Base-by-base conservation (phyloP, 92 coral and sea anemone species). In the Phenganax stokvisi region DNA sequence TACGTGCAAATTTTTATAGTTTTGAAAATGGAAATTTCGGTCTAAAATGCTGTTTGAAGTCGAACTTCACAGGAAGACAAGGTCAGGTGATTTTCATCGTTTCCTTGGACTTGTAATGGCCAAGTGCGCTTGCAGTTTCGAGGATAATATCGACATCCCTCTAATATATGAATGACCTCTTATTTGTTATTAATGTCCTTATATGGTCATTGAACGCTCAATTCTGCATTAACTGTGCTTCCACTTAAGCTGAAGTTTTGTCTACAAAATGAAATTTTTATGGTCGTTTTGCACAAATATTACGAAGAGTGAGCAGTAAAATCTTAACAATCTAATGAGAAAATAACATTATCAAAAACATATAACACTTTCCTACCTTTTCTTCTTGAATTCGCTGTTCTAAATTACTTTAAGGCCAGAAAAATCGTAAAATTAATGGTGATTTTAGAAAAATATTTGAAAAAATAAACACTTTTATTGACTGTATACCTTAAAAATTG, bases 101-200 rank as follows among this genome's bases (percentile, higher is more conserved):
- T 25, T 30, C 73, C 73, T 10, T 51, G 54, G 12, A 28, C 73
- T 68, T 27, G 54, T 68, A 37, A 30, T 68, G 54, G 73, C 55
- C 82, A 65, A 79, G 83, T 79, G 57, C 53, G 74, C 83, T 79
- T 64, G 53, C 81, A 52, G 9, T 77, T 64, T 79, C 83, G 74
- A 79, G 72, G 53, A 63, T 59, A 63, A 79, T 63, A 61, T 79
- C 83, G 63, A 79, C 83, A 79, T 79, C 69, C 54, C 31, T 11
- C 59, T 79, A 73, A 79, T 73, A 79, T 64, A n/a, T 79, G 72
- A 65, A 79, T 79, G 68, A 62, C 81, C 83, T 51, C 62, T 54
- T 64, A 79, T 63, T 37, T 79, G 83, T 79, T 79, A 60, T n/a
- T 44, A 51, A 59, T 79, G 15, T 3, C 83, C 83, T 30, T 79